Evolutionary conservation across 1,140 invertebrate species (phyloP).

Genomic region (Gryllus bimaculatus): DNA sequence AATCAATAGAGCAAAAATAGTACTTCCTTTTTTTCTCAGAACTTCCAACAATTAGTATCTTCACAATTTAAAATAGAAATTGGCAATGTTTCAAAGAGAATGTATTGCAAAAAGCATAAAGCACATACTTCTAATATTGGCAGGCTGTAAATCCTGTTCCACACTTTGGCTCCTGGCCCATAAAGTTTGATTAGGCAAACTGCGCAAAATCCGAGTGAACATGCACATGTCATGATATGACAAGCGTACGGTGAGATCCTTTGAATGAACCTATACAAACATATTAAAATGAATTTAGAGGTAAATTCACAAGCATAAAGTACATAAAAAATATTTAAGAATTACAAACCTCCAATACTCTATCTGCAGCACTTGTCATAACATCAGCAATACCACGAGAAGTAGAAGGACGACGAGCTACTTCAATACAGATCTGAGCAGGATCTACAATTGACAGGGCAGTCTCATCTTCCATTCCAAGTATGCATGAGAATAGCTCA

Average conservation of each 20-base stretch:
- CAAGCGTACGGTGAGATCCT: constrained; percentile 69
- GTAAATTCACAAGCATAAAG: neutral
- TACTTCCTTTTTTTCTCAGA: too few species aligned
- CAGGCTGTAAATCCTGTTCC: constrained; percentile 26
- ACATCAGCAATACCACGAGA: constrained; percentile 11
- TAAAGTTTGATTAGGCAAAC: constrained; percentile 67
- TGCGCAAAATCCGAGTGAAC: constrained; percentile 80
- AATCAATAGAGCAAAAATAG: neutral
- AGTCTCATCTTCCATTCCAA: constrained; percentile 87
- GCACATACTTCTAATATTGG: constrained; percentile 33
- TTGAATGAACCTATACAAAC: constrained; percentile 13
- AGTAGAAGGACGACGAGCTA: constrained; percentile 38
- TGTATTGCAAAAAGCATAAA: too few species aligned
- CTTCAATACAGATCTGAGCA: constrained; percentile 66
- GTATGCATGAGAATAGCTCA: constrained; percentile 88
- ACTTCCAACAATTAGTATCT: too few species aligned
- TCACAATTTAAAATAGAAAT: too few species aligned
- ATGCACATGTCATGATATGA: constrained; percentile 92
- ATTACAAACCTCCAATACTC: constrained; percentile 21
- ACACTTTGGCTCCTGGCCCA: constrained; percentile 39
- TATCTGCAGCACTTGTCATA: neutral
- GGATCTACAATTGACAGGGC: constrained; percentile 94
- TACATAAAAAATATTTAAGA: constrained; percentile 15
- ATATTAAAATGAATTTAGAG: too few species aligned
- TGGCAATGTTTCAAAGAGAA: too few species aligned